Evolutionary conservation across 2,113 vertebrate species (phyloP).

Genomic region (Tyrannus savana): DNA sequence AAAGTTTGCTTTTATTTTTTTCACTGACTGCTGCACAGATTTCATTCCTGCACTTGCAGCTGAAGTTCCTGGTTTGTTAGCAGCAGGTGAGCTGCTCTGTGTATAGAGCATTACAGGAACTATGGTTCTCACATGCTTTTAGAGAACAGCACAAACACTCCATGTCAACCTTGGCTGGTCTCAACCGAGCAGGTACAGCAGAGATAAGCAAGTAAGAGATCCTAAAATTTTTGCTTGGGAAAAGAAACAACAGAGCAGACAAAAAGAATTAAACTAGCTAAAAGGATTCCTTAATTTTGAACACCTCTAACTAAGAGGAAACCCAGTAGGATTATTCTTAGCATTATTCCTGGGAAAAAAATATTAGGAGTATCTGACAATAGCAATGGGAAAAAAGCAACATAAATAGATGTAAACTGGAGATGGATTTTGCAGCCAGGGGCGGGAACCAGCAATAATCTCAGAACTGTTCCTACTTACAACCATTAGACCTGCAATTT

Average conservation of each 20-base stretch:
- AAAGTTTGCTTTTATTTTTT: background rate
- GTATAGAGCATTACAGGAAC: background rate
- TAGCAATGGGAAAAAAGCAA: background rate
- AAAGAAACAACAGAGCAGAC: background rate
- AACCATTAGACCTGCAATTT: background rate
- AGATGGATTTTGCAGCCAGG: background rate
- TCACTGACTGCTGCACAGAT: background rate
- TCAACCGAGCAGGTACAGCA: background rate
- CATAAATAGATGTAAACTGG: background rate
- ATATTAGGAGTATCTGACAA: background rate
- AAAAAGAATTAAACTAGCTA: background rate
- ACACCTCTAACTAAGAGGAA: background rate
- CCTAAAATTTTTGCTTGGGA: background rate
- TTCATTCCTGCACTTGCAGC: background rate
- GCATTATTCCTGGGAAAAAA: background rate
- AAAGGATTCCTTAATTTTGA: background rate
- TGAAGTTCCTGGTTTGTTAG: background rate
- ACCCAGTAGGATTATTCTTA: background rate
- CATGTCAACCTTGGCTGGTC: background rate
- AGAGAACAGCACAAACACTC: background rate
- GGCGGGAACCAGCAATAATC: background rate
- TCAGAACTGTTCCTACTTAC: background rate
- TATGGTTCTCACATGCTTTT: rapidly evolving
- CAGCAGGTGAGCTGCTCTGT: background rate
- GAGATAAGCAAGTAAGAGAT: background rate